Base-by-base conservation (phyloP, 1,140 invertebrate species). In the Magallana ariakensis region DNA sequence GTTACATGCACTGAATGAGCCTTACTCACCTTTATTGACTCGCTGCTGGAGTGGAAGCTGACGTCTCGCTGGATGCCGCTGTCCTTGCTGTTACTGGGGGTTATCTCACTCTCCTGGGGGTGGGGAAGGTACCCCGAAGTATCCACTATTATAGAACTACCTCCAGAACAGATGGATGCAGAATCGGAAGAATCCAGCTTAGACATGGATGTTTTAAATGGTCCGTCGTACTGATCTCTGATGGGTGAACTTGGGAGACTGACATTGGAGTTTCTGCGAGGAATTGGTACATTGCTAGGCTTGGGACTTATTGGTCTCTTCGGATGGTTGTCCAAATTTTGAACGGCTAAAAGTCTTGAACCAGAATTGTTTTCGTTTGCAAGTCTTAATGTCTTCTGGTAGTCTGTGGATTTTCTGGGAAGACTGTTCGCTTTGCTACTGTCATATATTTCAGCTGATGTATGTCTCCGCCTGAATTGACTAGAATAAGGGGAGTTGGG, bases 51-150 rank as follows among this genome's bases (percentile, higher is more conserved):
- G 62, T 91, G 90, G 3, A 91, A 66, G 85, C 89, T 92, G 56
- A 88, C 90, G 85, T 94, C 93, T 84, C 90, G 88, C 70, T 94
- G 93, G 85, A 94, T 93, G 0, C 92, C 93, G 87, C 92, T 93
- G 90, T 94, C 93, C 81, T 93, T 94, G 66, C 93, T 94, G 86
- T 94, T 93, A 86, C 92, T 93, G 56, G 91, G 91, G 19, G 90
- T 91, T 60, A 93, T 92, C 75, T 93, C 93, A 83, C 86, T 62
- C 83, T 87, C 57, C 26, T 86, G 87, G 16, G 87, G 16, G 13
- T 89, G 87, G 11, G 87, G 88, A 15, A 66, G 56, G 9, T 90
- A 87, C 15, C 83, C 80, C 16, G 91, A 88, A 7, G 84, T 22
- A 53, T 87, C 84, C 22, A 88, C 15, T 11, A 57, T 66, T 13